These are phyloP conservation scores for Teleogryllus oceanicus DNA, from an alignment of 2,888 invertebrate genomes.

Conservation along the genomic window DNA sequence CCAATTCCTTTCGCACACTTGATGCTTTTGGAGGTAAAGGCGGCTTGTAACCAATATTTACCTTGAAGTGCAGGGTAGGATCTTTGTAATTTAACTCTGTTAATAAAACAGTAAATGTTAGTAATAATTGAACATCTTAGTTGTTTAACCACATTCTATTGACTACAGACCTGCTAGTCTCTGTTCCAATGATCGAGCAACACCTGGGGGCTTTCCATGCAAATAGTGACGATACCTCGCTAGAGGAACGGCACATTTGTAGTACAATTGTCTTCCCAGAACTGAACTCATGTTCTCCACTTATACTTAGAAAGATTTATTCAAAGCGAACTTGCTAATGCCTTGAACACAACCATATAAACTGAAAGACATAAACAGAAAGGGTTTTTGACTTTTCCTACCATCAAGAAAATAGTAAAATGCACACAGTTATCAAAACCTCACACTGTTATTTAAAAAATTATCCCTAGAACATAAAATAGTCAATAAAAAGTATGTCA, in stretches of 20 bases:
- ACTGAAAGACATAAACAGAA: too few relatives aligned
- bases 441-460: too few relatives aligned
- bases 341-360: too few relatives aligned
- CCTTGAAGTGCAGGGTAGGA: constrained; percentile 54
- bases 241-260: constrained; percentile 20
- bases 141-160: constrained; percentile 35
- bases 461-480: too few relatives aligned
- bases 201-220: constrained; percentile 68
- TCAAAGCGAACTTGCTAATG: too few relatives aligned
- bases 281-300: neutral
- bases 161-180: constrained; percentile 60
- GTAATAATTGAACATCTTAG: too few relatives aligned
- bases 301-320: neutral
- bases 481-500: too few relatives aligned
- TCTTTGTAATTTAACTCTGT: constrained; percentile 49
- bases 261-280: neutral
- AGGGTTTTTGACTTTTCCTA: too few relatives aligned
- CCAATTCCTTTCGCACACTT: constrained; percentile 53
- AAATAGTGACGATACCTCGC: constrained; percentile 56
- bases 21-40: constrained; percentile 45
- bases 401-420: too few relatives aligned
- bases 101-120: too few relatives aligned
- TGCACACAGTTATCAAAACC: too few relatives aligned
- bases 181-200: constrained; percentile 64
- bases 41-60: constrained; percentile 63